Base-by-base conservation (phyloP, 2,888 invertebrate species). In the Electrophaes corylata region DNA sequence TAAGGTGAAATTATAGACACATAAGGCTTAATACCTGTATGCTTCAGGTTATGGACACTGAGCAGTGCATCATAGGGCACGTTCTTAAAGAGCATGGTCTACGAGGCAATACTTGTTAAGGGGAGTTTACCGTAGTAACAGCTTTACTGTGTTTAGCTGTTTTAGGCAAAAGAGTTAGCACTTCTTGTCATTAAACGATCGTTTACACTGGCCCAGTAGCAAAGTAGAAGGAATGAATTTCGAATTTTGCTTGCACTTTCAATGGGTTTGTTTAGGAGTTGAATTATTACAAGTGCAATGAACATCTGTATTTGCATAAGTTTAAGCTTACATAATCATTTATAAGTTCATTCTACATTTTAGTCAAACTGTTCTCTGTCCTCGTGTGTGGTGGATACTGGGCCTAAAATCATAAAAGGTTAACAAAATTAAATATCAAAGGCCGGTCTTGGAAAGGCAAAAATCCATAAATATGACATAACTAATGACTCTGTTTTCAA, bases 171-270 rank as follows among this genome's bases (percentile, higher is more conserved):
- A 53, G 18, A 16, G 56, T 63, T 62, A 64, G 50, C 60, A 40
- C 64, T 3, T 71, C 77, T 62, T 11, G 23, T 46, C 40, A 18
- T 47, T 50, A 20, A 52, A 19, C 50, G 57, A 40, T 59, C 55
- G 65, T 73, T 71, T 76, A 78, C 75, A 78, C 78, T 86, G 84
- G 83, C 84, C 85, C 86, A 88, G 81, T 87, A 83, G 80, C 81
- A 78, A 53, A 49, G 45, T 33, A 75, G 81, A 72, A 74, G 81
- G 81, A 85, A 83, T 85, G 79, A 84, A 83, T 82, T 84, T 84
- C 76, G 79, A 81, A 84, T 75, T 76, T 77, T 75, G 85, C 88
- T 88, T 88, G 86, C 89, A 88, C 88, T 88, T 89, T 90, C 89
- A 77, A 84, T 67, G 72, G 75, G 69, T 82, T 75, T 67, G 72